Percentiles rank a stretch among this genome's conserved stretches.
Conservation (phyloP, 2,888 invertebrate species). For the Caenorhabditis auriculariae region DNA sequence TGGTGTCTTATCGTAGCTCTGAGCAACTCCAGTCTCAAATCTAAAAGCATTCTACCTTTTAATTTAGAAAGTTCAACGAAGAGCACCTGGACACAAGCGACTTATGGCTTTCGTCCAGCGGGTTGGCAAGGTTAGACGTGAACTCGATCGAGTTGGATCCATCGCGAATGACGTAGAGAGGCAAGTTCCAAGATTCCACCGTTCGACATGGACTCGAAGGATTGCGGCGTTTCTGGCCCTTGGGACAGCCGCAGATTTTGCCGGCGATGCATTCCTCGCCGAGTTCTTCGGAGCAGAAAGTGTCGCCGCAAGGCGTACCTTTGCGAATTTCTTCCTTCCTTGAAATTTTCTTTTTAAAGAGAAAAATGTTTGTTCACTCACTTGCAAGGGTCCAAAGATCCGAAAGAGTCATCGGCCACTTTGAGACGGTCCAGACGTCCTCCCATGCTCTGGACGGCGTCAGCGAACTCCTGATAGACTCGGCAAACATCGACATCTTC, state of each 20-base stretch:
- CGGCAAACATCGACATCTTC: conserved; percentile 45
- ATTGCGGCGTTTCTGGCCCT: conserved; percentile 48
- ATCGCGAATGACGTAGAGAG: conserved; percentile 51
- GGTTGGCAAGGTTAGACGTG: conserved; percentile 39
- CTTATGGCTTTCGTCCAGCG: conserved; percentile 35
- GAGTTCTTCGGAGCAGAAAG: conserved; percentile 50
- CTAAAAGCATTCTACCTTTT: too few species aligned
- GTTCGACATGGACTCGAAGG: conserved; percentile 40
- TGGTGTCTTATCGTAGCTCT: conserved; percentile 45
- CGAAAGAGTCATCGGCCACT: conserved; percentile 42
- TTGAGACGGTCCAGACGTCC: conserved; percentile 41
- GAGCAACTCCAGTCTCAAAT: conserved; percentile 43
- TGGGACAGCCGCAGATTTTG: conserved; percentile 54
- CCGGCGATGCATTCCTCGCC: conserved; percentile 60
- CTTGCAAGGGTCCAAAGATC: conserved; percentile 45
- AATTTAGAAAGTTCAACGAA: not conserved
- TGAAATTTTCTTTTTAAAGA: not conserved
- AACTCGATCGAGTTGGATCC: conserved; percentile 37
- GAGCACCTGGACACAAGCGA: conserved; percentile 15
- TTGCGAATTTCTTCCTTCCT: conserved; percentile 13
- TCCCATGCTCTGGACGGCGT: conserved; percentile 31
- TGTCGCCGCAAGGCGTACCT: conserved; percentile 48
- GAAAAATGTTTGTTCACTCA: conserved; percentile 1
- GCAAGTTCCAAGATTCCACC: conserved; percentile 53
- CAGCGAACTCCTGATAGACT: conserved; percentile 39